Conservation (phyloP, 2,888 invertebrate species). For the Xestia c-nigrum region DNA sequence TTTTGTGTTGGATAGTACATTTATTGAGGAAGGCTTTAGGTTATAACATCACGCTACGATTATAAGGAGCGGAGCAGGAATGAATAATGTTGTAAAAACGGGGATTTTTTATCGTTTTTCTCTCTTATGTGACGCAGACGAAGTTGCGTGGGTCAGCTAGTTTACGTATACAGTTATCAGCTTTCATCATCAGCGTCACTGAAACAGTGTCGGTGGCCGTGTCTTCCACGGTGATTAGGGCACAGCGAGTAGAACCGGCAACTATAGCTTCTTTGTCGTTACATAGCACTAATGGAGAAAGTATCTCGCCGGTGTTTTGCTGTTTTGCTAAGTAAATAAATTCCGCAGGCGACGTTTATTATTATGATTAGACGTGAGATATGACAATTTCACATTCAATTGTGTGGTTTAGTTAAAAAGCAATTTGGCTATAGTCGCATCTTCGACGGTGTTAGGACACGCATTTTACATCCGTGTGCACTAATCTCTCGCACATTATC, state of each 20-base stretch:
- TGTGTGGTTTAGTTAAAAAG: not conserved
- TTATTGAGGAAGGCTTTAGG: no score
- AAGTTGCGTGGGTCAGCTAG: no score
- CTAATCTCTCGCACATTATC: not conserved
- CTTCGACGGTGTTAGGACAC: not conserved
- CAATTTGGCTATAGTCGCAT: not conserved
- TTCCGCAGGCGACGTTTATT: not conserved
- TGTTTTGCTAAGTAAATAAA: not conserved
- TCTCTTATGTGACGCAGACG: no score
- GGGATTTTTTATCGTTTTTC: no score
- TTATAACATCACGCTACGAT: no score
- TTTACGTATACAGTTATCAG: not conserved
- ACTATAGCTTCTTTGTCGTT: not conserved
- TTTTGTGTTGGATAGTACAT: no score
- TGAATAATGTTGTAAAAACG: no score
- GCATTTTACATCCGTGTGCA: not conserved
- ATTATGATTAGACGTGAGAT: not conserved
- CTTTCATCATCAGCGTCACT: not conserved
- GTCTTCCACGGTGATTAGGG: not conserved
- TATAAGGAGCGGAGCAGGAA: no score
- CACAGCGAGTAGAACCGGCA: not conserved
- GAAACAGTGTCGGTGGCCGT: not conserved
- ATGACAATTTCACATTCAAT: not conserved
- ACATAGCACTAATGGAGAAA: not conserved
- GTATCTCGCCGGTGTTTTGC: not conserved